phyloP scores from a whole-genome alignment of 37 sponge, comb jelly and placozoan species.

The Spongia lamella region DNA sequence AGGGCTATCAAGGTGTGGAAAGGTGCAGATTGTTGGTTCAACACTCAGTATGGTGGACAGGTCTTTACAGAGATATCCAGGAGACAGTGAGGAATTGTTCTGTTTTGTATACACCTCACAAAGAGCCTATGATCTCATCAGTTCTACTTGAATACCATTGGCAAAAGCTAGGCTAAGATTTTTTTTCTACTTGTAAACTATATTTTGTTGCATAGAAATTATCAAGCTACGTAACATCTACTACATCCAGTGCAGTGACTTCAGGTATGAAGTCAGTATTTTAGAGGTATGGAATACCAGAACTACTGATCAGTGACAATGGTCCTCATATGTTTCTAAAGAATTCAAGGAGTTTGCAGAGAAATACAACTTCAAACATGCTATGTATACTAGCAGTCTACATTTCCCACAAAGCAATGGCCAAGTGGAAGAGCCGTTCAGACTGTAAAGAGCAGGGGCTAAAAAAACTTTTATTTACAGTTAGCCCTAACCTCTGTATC shows the following conservation, averaged over 20 bases:
- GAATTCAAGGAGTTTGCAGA: no score
- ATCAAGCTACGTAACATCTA: conserved; percentile 23
- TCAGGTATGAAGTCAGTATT: conserved; percentile 30
- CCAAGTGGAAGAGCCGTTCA: conserved; percentile 33
- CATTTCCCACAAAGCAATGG: conserved; percentile 61
- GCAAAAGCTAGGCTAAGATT: conserved; percentile 14
- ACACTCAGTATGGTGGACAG: no score
- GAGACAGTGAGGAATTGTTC: no score
- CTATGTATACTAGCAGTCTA: conserved; percentile 59
- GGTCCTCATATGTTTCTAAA: conserved; percentile 55
- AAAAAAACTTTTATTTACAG: no score
- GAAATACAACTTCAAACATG: conserved; percentile 45
- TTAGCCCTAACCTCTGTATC: no score
- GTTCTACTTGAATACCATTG: conserved; percentile 12
- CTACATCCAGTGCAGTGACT: conserved; percentile 44
- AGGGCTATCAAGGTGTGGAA: conserved; percentile 21
- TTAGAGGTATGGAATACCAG: conserved; percentile 44
- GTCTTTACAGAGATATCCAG: not conserved
- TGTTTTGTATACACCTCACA: not conserved
- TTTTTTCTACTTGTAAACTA: conserved; percentile 2
- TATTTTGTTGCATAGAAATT: conserved; percentile 13
- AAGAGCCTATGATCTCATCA: conserved; percentile 5
- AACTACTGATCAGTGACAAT: conserved; percentile 44
- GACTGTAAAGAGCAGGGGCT: no score
- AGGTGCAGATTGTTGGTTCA: conserved; percentile 3